Conservation (phyloP, 2,797 vertebrate species). For the Pterois miles region DNA sequence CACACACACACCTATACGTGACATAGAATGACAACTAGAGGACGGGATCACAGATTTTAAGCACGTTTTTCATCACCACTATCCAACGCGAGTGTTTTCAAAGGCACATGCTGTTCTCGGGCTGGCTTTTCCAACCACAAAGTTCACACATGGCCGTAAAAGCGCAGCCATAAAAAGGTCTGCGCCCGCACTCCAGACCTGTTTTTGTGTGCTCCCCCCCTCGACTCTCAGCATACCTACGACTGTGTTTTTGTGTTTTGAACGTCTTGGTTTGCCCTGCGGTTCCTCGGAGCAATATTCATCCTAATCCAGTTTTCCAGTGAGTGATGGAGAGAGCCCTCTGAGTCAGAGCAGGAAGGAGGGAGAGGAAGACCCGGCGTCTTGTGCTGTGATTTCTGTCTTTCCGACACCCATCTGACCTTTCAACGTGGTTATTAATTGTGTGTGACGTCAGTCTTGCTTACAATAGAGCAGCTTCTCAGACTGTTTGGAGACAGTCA, state of each 20-base stretch:
- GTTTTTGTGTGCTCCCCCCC: slow-evolving; percentile 27
- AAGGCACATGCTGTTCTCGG: slow-evolving; percentile 60
- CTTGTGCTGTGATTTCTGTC: slow-evolving; percentile 14
- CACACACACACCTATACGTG: slow-evolving; percentile 3
- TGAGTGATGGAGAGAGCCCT: slow-evolving; percentile 56
- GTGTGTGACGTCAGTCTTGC: slow-evolving; percentile 23
- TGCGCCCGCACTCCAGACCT: slow-evolving; percentile 46
- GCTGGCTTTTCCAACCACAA: slow-evolving; percentile 60
- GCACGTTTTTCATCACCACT: slow-evolving; percentile 17
- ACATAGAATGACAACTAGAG: slow-evolving; percentile 33
- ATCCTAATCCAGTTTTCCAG: slow-evolving; percentile 71
- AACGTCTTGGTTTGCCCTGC: slow-evolving; percentile 45
- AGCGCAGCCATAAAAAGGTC: slow-evolving; percentile 46
- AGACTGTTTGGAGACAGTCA: not conserved
- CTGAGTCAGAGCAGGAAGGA: slow-evolving; percentile 40
- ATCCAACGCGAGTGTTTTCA: slow-evolving; percentile 35
- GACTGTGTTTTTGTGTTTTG: slow-evolving; percentile 36
- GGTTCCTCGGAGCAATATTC: slow-evolving; percentile 61
- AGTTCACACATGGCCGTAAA: slow-evolving; percentile 75
- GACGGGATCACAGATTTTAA: slow-evolving; percentile 28
- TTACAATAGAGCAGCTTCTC: not conserved
- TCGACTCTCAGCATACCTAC: slow-evolving; percentile 6
- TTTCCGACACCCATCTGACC: slow-evolving; percentile 46
- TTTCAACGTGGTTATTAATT: slow-evolving; percentile 45
- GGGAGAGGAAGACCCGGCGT: slow-evolving; percentile 18